These are phyloP conservation scores for Nasonia vitripennis DNA, from an alignment of 1,140 invertebrate species.

Conservation along the genomic window DNA sequence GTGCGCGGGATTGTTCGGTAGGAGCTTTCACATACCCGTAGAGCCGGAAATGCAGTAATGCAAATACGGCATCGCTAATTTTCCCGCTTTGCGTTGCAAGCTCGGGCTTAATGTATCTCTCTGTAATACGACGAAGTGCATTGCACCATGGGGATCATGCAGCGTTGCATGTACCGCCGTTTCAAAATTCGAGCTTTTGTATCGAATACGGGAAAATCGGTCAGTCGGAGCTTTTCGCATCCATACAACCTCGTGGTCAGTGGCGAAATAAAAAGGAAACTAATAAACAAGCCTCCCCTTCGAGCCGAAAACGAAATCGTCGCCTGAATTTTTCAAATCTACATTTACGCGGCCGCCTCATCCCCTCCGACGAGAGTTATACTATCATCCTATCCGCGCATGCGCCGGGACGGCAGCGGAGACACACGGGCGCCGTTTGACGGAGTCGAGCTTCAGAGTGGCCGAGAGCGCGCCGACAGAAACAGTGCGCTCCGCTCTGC, in stretches of 20 bases:
- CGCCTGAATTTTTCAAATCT: conserved; percentile 13
- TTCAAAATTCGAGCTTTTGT: too few relatives aligned
- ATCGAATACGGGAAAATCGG: too few relatives aligned
- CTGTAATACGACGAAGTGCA: too few relatives aligned
- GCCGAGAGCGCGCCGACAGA: conserved; percentile 11
- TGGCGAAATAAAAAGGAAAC: too few relatives aligned
- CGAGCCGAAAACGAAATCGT: not conserved
- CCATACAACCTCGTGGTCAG: too few relatives aligned
- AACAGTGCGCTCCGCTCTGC: not conserved
- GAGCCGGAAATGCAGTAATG: not conserved
- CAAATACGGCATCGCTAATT: too few relatives aligned
- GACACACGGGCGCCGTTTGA: not conserved
- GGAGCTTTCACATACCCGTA: not conserved
- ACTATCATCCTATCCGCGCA: not conserved
- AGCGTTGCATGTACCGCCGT: too few relatives aligned
- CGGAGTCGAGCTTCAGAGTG: conserved; percentile 26
- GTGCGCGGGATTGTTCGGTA: not conserved
- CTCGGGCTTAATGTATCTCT: too few relatives aligned
- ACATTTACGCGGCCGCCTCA: not conserved
- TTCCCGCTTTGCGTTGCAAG: too few relatives aligned
- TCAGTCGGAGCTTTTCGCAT: too few relatives aligned
- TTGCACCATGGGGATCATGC: too few relatives aligned
- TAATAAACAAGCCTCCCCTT: not conserved
- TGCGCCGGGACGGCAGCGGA: not conserved
- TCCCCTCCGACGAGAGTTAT: not conserved